Base-by-base conservation (phyloP, 2,888 invertebrate species). In the Drosophila aldrichi region DNA sequence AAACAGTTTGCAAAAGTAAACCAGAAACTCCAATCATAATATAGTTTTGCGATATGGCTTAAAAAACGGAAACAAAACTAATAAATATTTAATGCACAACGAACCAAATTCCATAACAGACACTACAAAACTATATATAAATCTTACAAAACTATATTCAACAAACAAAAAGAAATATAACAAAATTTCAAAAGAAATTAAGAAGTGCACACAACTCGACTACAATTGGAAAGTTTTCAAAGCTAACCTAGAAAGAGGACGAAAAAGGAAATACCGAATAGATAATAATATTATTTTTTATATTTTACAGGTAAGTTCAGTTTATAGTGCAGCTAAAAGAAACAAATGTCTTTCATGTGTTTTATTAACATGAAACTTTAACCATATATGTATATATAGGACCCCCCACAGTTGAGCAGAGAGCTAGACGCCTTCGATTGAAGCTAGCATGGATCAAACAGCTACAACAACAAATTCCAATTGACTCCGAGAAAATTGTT, bases 241-340 rank as follows among this genome's bases (percentile, higher is more conserved):
- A 65, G 61, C 66, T 64, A 57, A 72, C 34, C 44, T 22, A 58
- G 36, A 56, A 59, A 65, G 29, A 41, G 62, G 74, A 60, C 56
- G 52, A 72, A 48, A 65, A 55, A 49, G 64, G 58, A 70, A 64
- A 59, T 64, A 66, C 18, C 52, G 34, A 55, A 61, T 22, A 70
- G 65, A 71, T 81, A 87, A 74, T 87, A 86, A 89, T 82, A 82
- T 72, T 74, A 65, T 75, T 79, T 74, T 86, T 82, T 82, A 83
- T 90, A 89, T 85, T 81, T 87, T 85, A 89, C 89, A 89, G 89
- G 89, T 89, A 85, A 87, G 77, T 32, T 32, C 6, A 32, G n/a
- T 6, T 9, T 2, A 22, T 1, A 38, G 10, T 32, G 10, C 7
- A 57, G 29, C 5, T 20, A 12, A 20, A 6, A 14, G 20, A 4